These are phyloP conservation scores for Erythrocebus patas DNA, from an alignment of 2,113 vertebrate genomes.

Conservation along the genomic window DNA sequence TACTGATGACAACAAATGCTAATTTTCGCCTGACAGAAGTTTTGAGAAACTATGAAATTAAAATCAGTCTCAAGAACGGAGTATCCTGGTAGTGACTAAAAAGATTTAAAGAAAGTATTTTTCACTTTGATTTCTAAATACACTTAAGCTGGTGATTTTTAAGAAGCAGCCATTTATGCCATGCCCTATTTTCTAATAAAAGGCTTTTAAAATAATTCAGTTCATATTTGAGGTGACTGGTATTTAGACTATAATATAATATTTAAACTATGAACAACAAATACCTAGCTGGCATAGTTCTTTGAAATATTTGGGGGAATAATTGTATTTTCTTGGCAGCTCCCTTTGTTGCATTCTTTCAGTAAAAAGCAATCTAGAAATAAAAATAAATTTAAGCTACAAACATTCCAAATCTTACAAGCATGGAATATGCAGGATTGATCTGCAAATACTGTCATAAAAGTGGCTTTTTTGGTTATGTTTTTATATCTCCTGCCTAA, in stretches of 20 bases:
- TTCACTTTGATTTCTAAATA: background rate
- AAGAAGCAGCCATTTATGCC: background rate
- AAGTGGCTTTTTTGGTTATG: background rate
- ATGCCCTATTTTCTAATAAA: conserved; percentile 1
- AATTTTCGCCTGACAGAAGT: background rate
- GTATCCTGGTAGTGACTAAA: background rate
- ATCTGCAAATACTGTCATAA: background rate
- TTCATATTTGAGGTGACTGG: background rate
- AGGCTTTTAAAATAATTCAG: background rate
- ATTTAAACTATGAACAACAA: background rate
- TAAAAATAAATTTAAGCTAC: background rate
- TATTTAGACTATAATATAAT: background rate
- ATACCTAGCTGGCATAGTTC: background rate
- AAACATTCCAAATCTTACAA: background rate
- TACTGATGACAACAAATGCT: background rate
- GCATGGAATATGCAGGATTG: background rate
- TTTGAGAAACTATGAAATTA: background rate
- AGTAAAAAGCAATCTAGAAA: background rate
- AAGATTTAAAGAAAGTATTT: background rate
- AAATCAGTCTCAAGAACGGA: background rate
- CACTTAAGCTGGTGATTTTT: background rate
- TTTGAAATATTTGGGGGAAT: background rate
- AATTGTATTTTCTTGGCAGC: background rate
- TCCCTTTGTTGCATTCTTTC: background rate
- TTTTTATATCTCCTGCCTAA: background rate